These are phyloP conservation scores for Rhyacichthys aspro DNA, from an alignment of 2,797 vertebrate genomes.

Conservation along the genomic window DNA sequence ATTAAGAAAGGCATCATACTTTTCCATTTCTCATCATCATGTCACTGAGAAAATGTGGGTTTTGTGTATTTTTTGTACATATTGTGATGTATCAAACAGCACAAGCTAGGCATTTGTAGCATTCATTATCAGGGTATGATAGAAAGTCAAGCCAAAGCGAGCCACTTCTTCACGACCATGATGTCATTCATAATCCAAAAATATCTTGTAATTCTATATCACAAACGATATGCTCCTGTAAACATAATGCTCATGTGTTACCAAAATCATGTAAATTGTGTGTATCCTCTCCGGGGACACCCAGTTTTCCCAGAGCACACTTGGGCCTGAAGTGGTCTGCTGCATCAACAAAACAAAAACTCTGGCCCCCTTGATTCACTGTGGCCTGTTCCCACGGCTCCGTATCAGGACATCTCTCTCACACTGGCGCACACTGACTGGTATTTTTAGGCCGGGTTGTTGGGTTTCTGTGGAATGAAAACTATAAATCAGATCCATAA, in stretches of 20 bases:
- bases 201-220: too few species aligned
- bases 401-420: slow-evolving; percentile 51
- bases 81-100: too few species aligned
- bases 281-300: slow-evolving; percentile 14
- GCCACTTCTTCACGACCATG: too few species aligned
- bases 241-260: background rate
- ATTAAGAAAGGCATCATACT: background rate
- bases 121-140: too few species aligned
- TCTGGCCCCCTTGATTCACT: slow-evolving; percentile 24
- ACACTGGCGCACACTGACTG: slow-evolving; percentile 21
- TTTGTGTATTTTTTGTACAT: too few species aligned
- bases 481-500: slow-evolving; percentile 54
- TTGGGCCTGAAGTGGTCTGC: slow-evolving; percentile 25
- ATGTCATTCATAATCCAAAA: too few species aligned
- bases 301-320: slow-evolving; percentile 36
- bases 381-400: slow-evolving; percentile 58
- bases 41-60: too few species aligned
- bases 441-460: slow-evolving; percentile 57
- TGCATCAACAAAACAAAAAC: slow-evolving; percentile 26
- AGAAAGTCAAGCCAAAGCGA: too few species aligned
- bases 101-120: too few species aligned
- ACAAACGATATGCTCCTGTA: too few species aligned
- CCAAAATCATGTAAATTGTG: background rate
- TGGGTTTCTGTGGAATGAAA: slow-evolving; percentile 45
- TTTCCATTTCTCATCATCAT: too few species aligned